phyloP scores from a whole-genome alignment of 2,113 vertebrate genomes.

The Psammodynastes pulverulentus region DNA sequence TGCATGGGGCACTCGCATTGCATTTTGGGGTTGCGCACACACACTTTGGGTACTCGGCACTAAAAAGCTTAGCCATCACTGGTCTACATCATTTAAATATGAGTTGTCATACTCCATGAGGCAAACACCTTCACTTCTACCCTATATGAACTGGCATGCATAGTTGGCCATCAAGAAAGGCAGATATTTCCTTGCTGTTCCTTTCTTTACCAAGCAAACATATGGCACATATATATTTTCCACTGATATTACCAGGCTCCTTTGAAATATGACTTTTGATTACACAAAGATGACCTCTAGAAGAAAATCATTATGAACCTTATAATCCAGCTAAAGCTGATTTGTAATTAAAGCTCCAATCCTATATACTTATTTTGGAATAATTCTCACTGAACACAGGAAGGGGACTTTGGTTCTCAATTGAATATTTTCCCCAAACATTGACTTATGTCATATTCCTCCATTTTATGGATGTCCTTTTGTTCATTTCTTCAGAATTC shows the following conservation, averaged over 20 bases:
- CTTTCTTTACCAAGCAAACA: background rate
- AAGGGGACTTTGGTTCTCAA: background rate
- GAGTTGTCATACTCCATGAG: background rate
- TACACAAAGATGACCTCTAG: background rate
- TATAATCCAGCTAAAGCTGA: background rate
- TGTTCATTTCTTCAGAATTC: background rate
- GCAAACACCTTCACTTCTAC: background rate
- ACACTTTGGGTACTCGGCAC: no score
- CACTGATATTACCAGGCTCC: background rate
- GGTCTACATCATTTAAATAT: background rate
- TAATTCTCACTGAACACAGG: background rate
- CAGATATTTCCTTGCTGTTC: background rate
- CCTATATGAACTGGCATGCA: background rate
- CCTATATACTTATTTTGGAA: background rate
- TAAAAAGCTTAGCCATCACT: no score
- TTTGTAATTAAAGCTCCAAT: background rate
- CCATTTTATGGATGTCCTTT: background rate
- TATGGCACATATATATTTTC: background rate
- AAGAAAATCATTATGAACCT: background rate
- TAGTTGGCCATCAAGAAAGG: background rate
- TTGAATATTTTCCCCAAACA: background rate
- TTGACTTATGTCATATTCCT: background rate
- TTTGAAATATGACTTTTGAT: background rate
- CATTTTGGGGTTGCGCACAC: no score
- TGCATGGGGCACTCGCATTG: no score